Evolutionary conservation across 2,888 invertebrate genomes (phyloP), one percentile per base, ranked within the genome.

Genomic region (Caenorhabditis zanzibari): DNA sequence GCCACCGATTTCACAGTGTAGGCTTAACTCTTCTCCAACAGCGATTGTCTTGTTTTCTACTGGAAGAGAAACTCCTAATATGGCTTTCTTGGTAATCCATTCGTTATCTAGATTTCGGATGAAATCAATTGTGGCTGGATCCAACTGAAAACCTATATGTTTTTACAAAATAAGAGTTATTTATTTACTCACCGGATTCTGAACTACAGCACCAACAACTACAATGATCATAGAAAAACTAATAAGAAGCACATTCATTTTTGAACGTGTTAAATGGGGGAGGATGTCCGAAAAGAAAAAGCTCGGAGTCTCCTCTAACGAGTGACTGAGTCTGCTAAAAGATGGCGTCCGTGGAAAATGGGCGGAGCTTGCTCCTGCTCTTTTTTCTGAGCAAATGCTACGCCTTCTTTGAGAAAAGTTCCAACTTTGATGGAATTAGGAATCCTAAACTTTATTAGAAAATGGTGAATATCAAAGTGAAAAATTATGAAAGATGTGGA

Each of bases 1-100:
- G 2, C 61, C 61, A 22, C 61, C 61, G 5, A 61, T 61, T 16
- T 61, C 61, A 14, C 61, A 61, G 26, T 61, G 14, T 16, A 61
- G 61, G 4, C 10, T 22, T 14, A 61, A 24, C 0, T 22, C 22
- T 44, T 61, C 61, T 16, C 41, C 61, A 7, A 7, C 6, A 4
- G 41, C 26, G 10, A 41, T 10, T 2, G 38, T 61, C 4, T 22
- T 22, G 26, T 41, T 61, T 1, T 41, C 38, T 5, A 61, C n/a
- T 6, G 61, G 61, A n/a, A 32, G 41, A 24, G 41, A 14, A 2
- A 61, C 61, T 14, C 41, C 61, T 1, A 61, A 9, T 0, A 61
- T 24, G 24, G 14, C 24, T 6, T 61, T n/a, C 2, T 22, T 24
- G 1, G 19, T 4, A 26, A 61, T 61, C 61, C 61, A 61, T 16